A percentile compares a stretch with the other conserved stretches of the same genome.
Conservation (phyloP, 2,888 invertebrate species). For the Gnatocerus cornutus region DNA sequence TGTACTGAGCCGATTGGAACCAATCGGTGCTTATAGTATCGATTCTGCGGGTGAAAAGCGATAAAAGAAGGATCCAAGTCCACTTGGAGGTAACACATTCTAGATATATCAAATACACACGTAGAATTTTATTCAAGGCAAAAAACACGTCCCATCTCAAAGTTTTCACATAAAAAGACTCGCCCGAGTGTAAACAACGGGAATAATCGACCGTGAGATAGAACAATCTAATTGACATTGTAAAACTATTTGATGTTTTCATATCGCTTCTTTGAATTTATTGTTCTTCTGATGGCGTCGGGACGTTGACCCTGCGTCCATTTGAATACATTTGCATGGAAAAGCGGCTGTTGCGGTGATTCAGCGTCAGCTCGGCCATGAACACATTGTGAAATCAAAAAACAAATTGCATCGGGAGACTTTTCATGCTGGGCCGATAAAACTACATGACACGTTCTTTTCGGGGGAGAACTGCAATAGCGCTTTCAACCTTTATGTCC, state of each 20-base stretch:
- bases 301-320: slow-evolving; percentile 47
- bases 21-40: slow-evolving; percentile 66
- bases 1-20: slow-evolving; percentile 64
- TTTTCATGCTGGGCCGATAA: slow-evolving; percentile 35
- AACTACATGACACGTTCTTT: slow-evolving; percentile 16
- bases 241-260: slow-evolving; percentile 8
- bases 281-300: slow-evolving; percentile 35
- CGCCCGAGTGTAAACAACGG: neutral
- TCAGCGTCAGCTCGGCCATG: slow-evolving; percentile 47
- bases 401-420: slow-evolving; percentile 36
- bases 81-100: slow-evolving; percentile 52
- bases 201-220: neutral
- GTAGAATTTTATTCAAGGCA: slow-evolving; percentile 35
- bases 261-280: slow-evolving; percentile 12
- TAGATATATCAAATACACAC: slow-evolving; percentile 48
- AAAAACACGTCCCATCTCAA: slow-evolving; percentile 5
- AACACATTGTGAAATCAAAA: slow-evolving; percentile 49
- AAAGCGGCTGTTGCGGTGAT: slow-evolving; percentile 43
- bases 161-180: slow-evolving; percentile 29
- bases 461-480: slow-evolving; percentile 3
- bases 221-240: slow-evolving; percentile 20
- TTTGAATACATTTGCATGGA: slow-evolving; percentile 51
- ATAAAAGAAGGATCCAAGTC: slow-evolving; percentile 56
- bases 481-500: neutral
- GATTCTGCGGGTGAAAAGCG: slow-evolving; percentile 59